Base-by-base conservation (phyloP, 2,113 vertebrate species). In the Etheostoma cragini region DNA sequence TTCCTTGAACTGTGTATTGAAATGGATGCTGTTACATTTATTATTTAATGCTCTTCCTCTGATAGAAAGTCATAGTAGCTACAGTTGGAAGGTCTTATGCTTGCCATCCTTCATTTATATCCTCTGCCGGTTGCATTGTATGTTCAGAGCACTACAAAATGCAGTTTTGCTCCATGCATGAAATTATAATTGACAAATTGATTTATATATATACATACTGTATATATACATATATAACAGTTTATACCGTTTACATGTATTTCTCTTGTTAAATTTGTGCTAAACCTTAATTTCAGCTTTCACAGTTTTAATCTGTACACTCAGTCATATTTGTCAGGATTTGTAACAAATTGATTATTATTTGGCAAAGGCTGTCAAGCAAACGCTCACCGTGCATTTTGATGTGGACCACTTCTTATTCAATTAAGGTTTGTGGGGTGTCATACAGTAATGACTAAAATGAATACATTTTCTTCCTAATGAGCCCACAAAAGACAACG, bases 401-500 rank as follows among this genome's bases (percentile, higher is more conserved):
- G 82, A 91, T 82, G 76, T 45, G 24, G 47, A 78, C 50, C 78
- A 38, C 80, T 84, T 88, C 84, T 88, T 84, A 87, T 82, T 89
- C 88, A 89, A 8, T 16, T 33, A 64, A 75, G 64, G 75, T 72
- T 63, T 66, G 56, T 53, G 24, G 65, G n/a, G 60, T 53, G 84
- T 87, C 70, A 64, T 62, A 72, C 26, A 26, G 26, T 26, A 83
- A 81, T 50, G 30, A 62, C 80, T 72, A 15, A 83, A 87, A 80
- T 61, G 52, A 88, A 83, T 62, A 70, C 46, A 72, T 63, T 76
- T 21, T 42, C 64, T n/a, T 64, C 2, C 65, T 93, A 90, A 93
- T 91, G 81, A 91, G 89, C 79, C 89, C 92, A 89, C 87, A 63
- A 91, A 88, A 88, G 85, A 83, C 82, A 65, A 33, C 49, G 3